Conservation (phyloP, 1,140 invertebrate species). For the Teleogryllus occipitalis region DNA sequence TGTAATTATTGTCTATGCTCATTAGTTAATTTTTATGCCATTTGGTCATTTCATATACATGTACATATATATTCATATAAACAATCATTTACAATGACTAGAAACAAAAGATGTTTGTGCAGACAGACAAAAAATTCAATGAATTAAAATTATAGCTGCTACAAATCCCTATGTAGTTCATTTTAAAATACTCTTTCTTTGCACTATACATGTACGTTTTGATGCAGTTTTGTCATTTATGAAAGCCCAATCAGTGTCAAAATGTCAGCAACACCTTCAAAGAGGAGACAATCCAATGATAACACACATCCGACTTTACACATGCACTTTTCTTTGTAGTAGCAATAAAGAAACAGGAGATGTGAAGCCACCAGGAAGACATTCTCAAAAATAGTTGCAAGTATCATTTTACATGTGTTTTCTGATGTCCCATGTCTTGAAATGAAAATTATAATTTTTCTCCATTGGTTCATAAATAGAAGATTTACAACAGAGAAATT, state of each 20-base stretch:
- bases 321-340: background rate
- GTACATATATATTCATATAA: background rate
- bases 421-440: no score
- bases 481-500: no score
- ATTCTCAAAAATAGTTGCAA: no score
- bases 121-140: constrained; percentile 13
- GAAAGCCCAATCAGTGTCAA: constrained; percentile 18
- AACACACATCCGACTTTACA: background rate
- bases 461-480: no score
- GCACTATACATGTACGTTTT: constrained; percentile 10
- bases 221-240: constrained; percentile 13
- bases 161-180: constrained; percentile 13
- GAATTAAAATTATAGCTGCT: constrained; percentile 16
- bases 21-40: constrained; percentile 13
- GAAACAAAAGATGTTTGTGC: constrained; percentile 20
- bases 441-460: no score
- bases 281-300: background rate
- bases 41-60: background rate
- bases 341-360: background rate
- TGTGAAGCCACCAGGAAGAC: no score
- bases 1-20: constrained; percentile 13
- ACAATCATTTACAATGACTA: constrained; percentile 21
- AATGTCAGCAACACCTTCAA: background rate
- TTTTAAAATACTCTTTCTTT: constrained; percentile 15
- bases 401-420: no score